phyloP scores from a whole-genome alignment of 2,797 vertebrate genomes.

The Peromyscus attwateri region DNA sequence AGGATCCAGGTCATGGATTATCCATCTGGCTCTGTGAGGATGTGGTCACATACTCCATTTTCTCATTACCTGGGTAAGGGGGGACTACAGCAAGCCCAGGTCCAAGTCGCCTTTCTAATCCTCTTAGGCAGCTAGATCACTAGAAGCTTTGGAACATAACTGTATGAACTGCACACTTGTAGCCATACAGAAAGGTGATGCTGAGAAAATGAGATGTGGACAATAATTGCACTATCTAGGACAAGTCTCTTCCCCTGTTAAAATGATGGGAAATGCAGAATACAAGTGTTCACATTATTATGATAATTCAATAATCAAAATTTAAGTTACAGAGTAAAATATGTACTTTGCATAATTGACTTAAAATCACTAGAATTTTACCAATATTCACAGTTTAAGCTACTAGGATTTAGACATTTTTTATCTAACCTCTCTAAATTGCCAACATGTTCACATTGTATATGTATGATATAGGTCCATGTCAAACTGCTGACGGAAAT shows the following conservation, averaged over 20 bases:
- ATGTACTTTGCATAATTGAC: neutral
- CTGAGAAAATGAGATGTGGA: constrained; percentile 52
- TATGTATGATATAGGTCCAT: constrained; percentile 64
- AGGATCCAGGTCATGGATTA: neutral
- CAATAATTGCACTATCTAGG: neutral
- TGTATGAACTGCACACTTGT: neutral
- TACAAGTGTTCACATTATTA: neutral
- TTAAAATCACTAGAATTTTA: constrained; percentile 1
- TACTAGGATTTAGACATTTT: constrained; percentile 56
- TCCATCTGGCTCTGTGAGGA: constrained; percentile 1
- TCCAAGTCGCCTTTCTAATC: constrained; percentile 39
- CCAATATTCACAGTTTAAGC: constrained; percentile 9
- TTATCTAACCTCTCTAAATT: constrained; percentile 63
- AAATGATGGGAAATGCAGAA: constrained; percentile 40
- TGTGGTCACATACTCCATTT: neutral
- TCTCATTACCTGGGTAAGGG: constrained; percentile 25
- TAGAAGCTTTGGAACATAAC: neutral
- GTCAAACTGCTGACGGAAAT: constrained; percentile 63
- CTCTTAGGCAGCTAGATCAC: constrained; percentile 16
- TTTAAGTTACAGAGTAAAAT: constrained; percentile 21
- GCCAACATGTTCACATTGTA: constrained; percentile 66
- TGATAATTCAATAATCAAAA: constrained; percentile 54
- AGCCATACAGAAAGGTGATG: neutral
- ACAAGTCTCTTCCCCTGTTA: neutral
- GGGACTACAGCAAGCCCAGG: neutral